Base-by-base conservation (phyloP, 2,797 vertebrate genomes). In the Remorina albescens region DNA sequence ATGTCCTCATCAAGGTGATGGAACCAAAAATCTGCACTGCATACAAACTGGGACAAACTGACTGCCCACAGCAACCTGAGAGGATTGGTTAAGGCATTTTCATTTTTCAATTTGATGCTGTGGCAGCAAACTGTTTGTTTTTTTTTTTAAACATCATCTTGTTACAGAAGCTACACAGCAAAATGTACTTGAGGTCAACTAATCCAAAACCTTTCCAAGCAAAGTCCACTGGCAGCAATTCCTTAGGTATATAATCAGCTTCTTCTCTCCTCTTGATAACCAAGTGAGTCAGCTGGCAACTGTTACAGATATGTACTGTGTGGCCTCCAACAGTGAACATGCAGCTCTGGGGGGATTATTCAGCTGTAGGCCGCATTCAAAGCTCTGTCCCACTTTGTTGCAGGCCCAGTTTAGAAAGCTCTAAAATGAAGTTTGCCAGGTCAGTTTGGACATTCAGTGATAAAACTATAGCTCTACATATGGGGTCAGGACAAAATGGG, bases 321-420 rank as follows among this genome's bases (percentile, higher is more conserved):
- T 36, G 56, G 76, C 44, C 69, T 71, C 47, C 36, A 54, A 75
- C 41, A 42, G 70, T 74, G 73, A 73, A 47, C 79, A 76, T 25
- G 57, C 72, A 74, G 81, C 77, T 74, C 51, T 47, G 59, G 53
- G 37, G 78, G 82, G 69, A 91, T 85, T 82, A 81, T 63, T 80
- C 74, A 46, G 61, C 71, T 78, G 63, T 60, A 70, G 67, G 57
- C 81, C 60, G 25, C 58, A 89, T 75, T 88, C 78, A 81, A 72
- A 79, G 74, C 85, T 68, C 80, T 80, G 86, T 80, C 90, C 91
- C 83, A 91, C 78, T 87, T 88, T 81, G 67, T 75, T 62, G 15
- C n/a, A 49, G 81, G 71, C 84, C 85, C 69, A 81, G 69, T 82
- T 89, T 88, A 77, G 81, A 82, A 42, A 61, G 37, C 55, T 60